Conservation (phyloP, 2,797 vertebrate genomes). For the Anomalospiza imberbis region DNA sequence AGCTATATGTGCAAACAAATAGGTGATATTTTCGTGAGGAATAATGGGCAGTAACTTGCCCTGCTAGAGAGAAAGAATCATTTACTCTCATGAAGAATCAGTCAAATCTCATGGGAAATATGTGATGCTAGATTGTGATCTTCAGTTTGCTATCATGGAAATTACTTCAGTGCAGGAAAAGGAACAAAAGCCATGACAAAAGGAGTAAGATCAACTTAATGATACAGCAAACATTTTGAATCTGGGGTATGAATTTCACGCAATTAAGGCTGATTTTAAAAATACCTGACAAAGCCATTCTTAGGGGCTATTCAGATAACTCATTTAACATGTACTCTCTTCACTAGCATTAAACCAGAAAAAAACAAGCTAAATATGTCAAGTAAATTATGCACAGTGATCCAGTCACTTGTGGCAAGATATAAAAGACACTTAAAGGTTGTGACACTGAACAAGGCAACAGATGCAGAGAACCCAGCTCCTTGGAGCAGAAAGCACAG, state of each 20-base stretch:
- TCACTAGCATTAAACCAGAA: neutral
- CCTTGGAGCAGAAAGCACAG: neutral
- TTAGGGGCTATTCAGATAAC: neutral
- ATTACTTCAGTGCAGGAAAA: neutral
- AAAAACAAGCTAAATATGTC: slow-evolving; percentile 30
- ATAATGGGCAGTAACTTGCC: neutral
- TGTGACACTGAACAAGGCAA: slow-evolving; percentile 24
- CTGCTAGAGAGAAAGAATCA: neutral
- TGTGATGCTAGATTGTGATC: fast-evolving
- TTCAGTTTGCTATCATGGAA: neutral
- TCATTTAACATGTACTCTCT: neutral
- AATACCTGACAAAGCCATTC: neutral
- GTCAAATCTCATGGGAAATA: neutral
- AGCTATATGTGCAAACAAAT: neutral
- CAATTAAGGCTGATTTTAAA: neutral
- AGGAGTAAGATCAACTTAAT: neutral
- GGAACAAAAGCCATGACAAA: neutral
- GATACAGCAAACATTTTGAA: neutral
- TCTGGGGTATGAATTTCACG: neutral
- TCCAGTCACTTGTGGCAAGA: slow-evolving; percentile 31
- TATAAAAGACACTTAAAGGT: slow-evolving; percentile 3
- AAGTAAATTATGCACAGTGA: slow-evolving; percentile 52
- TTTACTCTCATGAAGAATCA: neutral
- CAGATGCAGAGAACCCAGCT: slow-evolving; percentile 17
- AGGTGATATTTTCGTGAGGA: neutral